Evolutionary conservation across 2,113 vertebrate genomes (phyloP).

Genomic region (Pavo muticus): DNA sequence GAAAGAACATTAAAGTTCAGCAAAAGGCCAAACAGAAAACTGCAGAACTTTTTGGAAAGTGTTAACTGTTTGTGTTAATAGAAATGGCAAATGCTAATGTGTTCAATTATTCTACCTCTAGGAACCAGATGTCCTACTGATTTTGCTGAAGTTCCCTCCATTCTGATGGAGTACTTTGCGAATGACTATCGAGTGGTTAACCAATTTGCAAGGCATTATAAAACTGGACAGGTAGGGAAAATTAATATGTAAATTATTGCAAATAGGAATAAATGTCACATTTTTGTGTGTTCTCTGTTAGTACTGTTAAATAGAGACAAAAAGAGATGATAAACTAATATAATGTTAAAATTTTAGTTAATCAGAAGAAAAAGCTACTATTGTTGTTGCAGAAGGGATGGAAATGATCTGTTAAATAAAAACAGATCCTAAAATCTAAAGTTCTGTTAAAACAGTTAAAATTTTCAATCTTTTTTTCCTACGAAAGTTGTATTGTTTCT

Average conservation of each 20-base stretch:
- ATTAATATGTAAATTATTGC: not conserved
- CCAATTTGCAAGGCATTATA: constrained; percentile 95
- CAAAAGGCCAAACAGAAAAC: constrained; percentile 68
- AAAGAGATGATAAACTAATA: not conserved
- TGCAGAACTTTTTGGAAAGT: constrained; percentile 23
- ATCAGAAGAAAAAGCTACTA: not conserved
- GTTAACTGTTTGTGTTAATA: constrained; percentile 53
- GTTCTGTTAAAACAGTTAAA: not conserved
- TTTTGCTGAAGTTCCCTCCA: constrained; percentile 97
- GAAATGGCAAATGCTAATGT: constrained; percentile 24
- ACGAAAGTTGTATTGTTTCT: not conserved
- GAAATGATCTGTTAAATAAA: not conserved
- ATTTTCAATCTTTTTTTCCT: not conserved
- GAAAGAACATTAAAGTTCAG: constrained; percentile 71
- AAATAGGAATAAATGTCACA: not conserved
- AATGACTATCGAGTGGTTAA: constrained; percentile 94
- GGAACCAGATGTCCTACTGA: constrained; percentile 97
- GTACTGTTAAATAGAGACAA: not conserved
- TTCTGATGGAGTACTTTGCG: constrained; percentile 98
- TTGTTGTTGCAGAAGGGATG: not conserved
- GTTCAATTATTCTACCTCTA: constrained; percentile 59
- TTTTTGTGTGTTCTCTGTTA: not conserved
- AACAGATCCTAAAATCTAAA: not conserved
- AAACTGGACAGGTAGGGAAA: constrained; percentile 92
- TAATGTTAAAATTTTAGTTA: not conserved